Evolutionary conservation across 1,140 invertebrate genomes (phyloP), one percentile per base, ranked within the genome.

Genomic region (Solenopsis invicta): DNA sequence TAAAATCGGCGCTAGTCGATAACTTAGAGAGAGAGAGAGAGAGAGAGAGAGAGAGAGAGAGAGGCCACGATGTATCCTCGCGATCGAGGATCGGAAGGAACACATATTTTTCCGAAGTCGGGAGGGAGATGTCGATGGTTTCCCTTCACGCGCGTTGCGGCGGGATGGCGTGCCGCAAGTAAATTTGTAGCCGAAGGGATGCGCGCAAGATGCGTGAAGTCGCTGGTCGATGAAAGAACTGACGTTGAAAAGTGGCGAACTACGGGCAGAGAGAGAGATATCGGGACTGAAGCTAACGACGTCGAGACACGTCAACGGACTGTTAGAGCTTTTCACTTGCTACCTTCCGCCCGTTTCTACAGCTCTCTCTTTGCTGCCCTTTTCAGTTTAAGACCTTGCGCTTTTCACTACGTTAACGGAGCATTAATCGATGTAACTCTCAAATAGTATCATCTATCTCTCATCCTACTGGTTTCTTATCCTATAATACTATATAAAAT

Each of bases 101-200:
- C n/a, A 71, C 61, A 89, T 89, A 78, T 86, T 89, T 89, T 88
- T 77, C 74, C 62, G 45, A 86, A 89, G 77, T 29, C 80, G 48
- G 56, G 56, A 13, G 10, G 45, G 18, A 64, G 77, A 67, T 67
- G 72, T 74, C 81, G 21, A 48, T 4, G 59, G 37, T 48, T 24
- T 71, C 82, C 34, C 37, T 37, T 59, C 24, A 24, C 50, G 66
- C 50, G n/a, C 37, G 69, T 50, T 37, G 41, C 56, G 45, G 9
- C 52, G 10, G 41, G 24, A 6, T 84, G 69, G 80, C 80, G 80
- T 84, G 80, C 80, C 54, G 41, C 67, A 62, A 54, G 69, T 75
- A 84, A 84, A 84, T 84, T 84, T 84, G 69, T 74, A 84, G 80
- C 41, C 69, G 69, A 61, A 75, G 41, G 56, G 80, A 82, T 74